Conservation (phyloP, 2,888 invertebrate species). For the Euphydryas editha region DNA sequence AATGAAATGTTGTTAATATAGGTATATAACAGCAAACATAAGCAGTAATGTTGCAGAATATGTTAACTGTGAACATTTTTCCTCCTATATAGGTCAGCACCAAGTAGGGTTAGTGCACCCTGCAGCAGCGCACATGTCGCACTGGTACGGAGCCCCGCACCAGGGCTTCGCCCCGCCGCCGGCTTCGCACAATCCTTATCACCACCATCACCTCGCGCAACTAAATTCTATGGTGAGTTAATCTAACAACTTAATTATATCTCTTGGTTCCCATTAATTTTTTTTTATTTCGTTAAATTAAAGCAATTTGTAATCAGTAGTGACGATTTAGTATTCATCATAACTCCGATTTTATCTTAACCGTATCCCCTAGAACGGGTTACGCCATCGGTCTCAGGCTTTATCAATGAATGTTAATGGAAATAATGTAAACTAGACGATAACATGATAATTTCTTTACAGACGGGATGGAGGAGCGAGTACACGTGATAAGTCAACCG, state of each 20-base stretch:
- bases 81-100: slow-evolving; percentile 81
- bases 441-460: slow-evolving; percentile 74
- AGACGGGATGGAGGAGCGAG: slow-evolving; percentile 96
- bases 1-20: not conserved
- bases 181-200: slow-evolving; percentile 86
- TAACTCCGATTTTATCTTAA: slow-evolving; percentile 1
- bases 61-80: slow-evolving; percentile 1
- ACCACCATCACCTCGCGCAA: slow-evolving; percentile 86
- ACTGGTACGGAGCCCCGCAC: slow-evolving; percentile 86
- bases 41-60: not conserved
- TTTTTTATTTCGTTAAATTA: not conserved
- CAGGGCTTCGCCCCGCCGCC: slow-evolving; percentile 86
- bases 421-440: slow-evolving; percentile 12
- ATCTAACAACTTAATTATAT: not conserved
- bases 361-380: not conserved
- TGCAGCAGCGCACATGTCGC: slow-evolving; percentile 87
- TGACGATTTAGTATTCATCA: not conserved
- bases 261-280: not conserved
- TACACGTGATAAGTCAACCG: slow-evolving; percentile 93
- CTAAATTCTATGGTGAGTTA: slow-evolving; percentile 86
- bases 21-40: not conserved
- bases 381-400: not conserved
- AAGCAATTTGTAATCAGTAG: slow-evolving; percentile 4
- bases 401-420: not conserved
- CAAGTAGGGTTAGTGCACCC: slow-evolving; percentile 86